These are phyloP conservation scores for Drosophila busckii DNA, from an alignment of 1,140 invertebrate species.

Conservation along the genomic window DNA sequence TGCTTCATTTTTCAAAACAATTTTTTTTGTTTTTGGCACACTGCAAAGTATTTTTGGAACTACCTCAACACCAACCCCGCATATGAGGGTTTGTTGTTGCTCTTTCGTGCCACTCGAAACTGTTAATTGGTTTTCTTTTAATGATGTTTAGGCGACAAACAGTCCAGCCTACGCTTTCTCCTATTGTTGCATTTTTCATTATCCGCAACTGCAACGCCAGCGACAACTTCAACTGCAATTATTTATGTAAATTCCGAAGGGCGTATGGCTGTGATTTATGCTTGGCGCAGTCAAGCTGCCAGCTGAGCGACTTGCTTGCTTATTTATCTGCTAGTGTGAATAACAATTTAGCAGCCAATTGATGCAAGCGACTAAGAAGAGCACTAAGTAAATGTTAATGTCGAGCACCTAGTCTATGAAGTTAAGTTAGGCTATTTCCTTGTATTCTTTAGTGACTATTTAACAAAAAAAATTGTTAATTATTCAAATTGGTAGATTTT, in stretches of 20 bases:
- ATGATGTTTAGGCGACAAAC: constrained; percentile 62
- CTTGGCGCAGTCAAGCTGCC: constrained; percentile 13
- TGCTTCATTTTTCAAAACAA: constrained; percentile 64
- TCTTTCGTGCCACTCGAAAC: constrained; percentile 46
- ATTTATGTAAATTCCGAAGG: constrained; percentile 58
- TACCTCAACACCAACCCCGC: background rate
- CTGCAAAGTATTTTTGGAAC: constrained; percentile 57
- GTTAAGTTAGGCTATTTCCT: too few relatives aligned
- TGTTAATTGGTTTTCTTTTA: constrained; percentile 70
- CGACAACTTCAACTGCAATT: too few relatives aligned
- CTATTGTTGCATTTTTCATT: background rate
- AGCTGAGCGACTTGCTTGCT: background rate
- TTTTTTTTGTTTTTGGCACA: constrained; percentile 67
- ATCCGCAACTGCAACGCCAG: background rate
- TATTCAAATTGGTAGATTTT: too few relatives aligned
- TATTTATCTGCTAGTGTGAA: constrained; percentile 23
- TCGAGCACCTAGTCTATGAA: too few relatives aligned
- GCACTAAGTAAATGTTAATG: too few relatives aligned
- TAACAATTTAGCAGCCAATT: constrained; percentile 63
- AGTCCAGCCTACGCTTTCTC: constrained; percentile 13
- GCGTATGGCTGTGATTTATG: constrained; percentile 55
- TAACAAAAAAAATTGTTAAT: too few relatives aligned
- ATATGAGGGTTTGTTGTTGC: constrained; percentile 23
- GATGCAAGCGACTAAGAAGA: constrained; percentile 27
- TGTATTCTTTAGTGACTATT: too few relatives aligned